phyloP scores from a whole-genome alignment of 2,888 invertebrate genomes.

The Ditula angustiorana region DNA sequence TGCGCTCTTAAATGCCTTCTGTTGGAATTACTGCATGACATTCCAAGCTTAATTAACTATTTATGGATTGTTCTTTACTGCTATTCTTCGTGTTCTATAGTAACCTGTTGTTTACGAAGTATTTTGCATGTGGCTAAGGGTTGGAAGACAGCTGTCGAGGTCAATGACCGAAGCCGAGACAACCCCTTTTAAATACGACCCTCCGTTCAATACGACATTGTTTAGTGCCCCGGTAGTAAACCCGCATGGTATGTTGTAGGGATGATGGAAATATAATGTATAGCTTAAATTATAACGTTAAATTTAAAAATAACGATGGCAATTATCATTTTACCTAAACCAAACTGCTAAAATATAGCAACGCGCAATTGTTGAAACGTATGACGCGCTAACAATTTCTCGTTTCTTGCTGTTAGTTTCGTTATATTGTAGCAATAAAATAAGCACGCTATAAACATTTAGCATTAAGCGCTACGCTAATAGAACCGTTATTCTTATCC shows the following conservation, averaged over 20 bases:
- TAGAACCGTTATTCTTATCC: no score
- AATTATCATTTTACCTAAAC: no score
- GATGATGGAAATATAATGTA: neutral
- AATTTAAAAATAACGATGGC: no score
- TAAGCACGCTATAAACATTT: no score
- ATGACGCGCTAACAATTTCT: no score
- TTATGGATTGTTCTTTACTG: neutral
- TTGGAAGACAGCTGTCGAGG: constrained; percentile 66
- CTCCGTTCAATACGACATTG: constrained; percentile 45
- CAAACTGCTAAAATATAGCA: no score
- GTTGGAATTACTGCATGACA: neutral
- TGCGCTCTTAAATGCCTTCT: neutral
- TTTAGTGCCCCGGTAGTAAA: constrained; percentile 31
- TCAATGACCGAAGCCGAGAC: constrained; percentile 62
- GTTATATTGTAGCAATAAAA: no score
- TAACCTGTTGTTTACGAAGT: constrained; percentile 46
- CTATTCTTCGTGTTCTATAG: neutral
- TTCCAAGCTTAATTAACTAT: neutral
- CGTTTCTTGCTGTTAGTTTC: no score
- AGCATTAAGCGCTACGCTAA: no score
- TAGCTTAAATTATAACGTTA: no score
- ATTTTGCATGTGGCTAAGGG: constrained; percentile 37
- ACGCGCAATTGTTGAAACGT: no score
- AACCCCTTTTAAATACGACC: constrained; percentile 61
- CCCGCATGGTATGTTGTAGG: neutral